A percentile compares a stretch with the other conserved stretches of the same genome.
Evolutionary conservation across 2,797 vertebrate genomes (phyloP).

Genomic region (Sternotherus odoratus): DNA sequence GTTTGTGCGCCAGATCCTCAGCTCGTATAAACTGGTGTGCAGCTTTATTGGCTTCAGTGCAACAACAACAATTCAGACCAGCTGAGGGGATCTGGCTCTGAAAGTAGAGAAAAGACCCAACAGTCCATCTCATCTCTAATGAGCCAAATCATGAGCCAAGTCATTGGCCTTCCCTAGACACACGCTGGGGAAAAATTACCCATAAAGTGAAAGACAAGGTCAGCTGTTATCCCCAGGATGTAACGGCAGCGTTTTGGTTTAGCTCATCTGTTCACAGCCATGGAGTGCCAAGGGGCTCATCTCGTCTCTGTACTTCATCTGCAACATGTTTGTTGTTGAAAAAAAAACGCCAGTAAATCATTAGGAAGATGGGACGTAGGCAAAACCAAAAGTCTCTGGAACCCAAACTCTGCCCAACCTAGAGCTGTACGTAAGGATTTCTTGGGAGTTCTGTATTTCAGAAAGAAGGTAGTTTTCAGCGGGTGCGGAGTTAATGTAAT

Average conservation of each 20-base stretch:
- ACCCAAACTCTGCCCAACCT: not conserved
- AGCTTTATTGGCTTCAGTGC: not conserved
- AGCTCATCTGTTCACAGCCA: not conserved
- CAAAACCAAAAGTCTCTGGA: fast-evolving
- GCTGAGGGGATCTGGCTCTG: not conserved
- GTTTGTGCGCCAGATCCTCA: not conserved
- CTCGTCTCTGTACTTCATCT: not conserved
- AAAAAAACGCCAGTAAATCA: not conserved
- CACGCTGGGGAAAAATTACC: not conserved
- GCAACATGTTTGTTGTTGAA: not conserved
- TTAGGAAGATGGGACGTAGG: not conserved
- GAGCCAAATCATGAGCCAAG: not conserved
- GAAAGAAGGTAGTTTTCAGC: not conserved
- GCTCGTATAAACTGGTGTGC: not conserved
- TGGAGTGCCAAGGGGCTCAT: not conserved
- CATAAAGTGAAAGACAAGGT: not conserved
- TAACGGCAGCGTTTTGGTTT: not conserved
- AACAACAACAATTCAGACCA: not conserved
- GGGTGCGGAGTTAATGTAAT: not conserved
- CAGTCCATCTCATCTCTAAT: not conserved
- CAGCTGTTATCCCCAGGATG: not conserved
- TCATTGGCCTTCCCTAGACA: not conserved
- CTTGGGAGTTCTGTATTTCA: not conserved
- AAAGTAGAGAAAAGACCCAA: not conserved
- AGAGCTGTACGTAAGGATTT: not conserved